These are phyloP conservation scores for Heliconius ismenius DNA, from an alignment of 2,888 invertebrate species.

Conservation along the genomic window DNA sequence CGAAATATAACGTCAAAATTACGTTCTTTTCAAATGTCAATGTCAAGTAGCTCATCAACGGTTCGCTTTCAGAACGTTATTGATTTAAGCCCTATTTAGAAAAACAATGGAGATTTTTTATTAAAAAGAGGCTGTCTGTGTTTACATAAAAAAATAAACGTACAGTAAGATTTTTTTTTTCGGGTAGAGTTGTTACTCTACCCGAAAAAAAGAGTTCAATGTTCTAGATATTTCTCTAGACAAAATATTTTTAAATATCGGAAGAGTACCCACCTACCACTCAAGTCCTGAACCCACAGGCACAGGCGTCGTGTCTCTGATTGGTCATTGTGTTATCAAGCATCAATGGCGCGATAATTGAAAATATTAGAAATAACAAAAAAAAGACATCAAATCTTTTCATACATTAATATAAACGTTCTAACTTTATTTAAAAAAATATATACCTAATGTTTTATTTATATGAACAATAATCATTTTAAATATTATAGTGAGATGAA, in stretches of 20 bases:
- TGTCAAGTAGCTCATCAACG: slow-evolving; percentile 7
- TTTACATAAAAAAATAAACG: neutral
- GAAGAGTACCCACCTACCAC: neutral
- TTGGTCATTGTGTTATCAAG: neutral
- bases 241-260: neutral
- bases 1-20: neutral
- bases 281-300: neutral
- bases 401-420: too few relatives aligned
- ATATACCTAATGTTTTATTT: neutral
- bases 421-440: too few relatives aligned
- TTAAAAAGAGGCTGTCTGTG: neutral
- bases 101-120: neutral
- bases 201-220: too few relatives aligned
- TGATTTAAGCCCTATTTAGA: neutral
- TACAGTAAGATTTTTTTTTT: neutral
- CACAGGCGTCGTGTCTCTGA: neutral
- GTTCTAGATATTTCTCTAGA: neutral
- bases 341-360: neutral
- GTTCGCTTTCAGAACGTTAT: slow-evolving; percentile 12
- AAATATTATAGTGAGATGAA: neutral
- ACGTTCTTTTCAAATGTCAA: slow-evolving; percentile 3
- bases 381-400: neutral
- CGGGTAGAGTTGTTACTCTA: too few relatives aligned
- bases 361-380: neutral
- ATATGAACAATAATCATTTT: neutral